Conservation (phyloP, 2,888 invertebrate species). For the Melanchra persicariae region DNA sequence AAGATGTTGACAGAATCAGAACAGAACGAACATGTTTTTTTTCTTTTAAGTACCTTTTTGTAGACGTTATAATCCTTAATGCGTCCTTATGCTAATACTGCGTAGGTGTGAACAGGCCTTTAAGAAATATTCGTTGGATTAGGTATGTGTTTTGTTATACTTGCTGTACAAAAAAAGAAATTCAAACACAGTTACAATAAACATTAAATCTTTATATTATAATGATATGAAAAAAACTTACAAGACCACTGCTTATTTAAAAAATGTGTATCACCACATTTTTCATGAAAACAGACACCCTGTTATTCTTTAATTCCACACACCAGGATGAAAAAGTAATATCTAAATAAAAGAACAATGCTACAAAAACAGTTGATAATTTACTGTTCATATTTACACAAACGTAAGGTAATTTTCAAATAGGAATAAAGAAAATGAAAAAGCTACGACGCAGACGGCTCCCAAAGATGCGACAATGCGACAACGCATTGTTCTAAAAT, state of each 20-base stretch:
- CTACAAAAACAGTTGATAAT: slow-evolving; percentile 2
- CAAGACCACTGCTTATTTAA: not conserved
- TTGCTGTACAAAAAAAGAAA: no score
- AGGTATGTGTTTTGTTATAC: no score
- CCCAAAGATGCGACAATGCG: no score
- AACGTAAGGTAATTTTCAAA: not conserved
- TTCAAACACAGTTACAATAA: not conserved
- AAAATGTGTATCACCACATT: not conserved
- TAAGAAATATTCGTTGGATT: no score
- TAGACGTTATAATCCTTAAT: no score
- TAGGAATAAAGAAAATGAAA: not conserved
- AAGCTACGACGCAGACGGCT: no score
- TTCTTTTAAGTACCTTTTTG: no score
- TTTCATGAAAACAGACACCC: not conserved
- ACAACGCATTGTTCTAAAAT: no score
- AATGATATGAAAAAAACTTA: not conserved
- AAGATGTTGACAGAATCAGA: no score
- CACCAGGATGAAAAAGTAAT: not conserved
- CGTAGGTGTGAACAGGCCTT: no score
- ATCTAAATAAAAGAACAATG: not conserved
- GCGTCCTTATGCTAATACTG: no score
- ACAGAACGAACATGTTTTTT: no score
- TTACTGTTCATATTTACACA: not conserved
- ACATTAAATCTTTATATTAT: not conserved
- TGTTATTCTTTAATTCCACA: slow-evolving; percentile 22